phyloP scores from a whole-genome alignment of 2,888 invertebrate species.

The Dicyrtoma fusca region DNA sequence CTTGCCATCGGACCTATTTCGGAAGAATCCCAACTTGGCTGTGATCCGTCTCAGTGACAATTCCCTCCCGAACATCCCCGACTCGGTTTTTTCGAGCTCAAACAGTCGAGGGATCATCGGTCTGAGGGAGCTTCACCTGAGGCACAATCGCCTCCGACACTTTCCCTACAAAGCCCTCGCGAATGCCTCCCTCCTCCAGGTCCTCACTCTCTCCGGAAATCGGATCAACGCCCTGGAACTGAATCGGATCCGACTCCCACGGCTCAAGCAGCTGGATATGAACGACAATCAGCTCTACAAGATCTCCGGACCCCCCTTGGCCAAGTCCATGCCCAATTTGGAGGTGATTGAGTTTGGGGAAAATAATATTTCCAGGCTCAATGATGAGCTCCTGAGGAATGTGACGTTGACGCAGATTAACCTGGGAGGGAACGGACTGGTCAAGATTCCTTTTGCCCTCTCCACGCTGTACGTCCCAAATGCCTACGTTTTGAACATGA shows the following conservation, averaged over 20 bases:
- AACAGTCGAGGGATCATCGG: slow-evolving; percentile 20
- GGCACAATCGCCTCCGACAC: slow-evolving; percentile 73
- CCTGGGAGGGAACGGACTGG: slow-evolving; percentile 76
- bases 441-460: slow-evolving; percentile 77
- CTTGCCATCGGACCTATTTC: slow-evolving; percentile 73
- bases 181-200: slow-evolving; percentile 75
- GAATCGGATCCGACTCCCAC: slow-evolving; percentile 74
- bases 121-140: slow-evolving; percentile 75
- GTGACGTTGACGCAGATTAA: slow-evolving; percentile 75
- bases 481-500: slow-evolving; percentile 76
- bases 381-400: slow-evolving; percentile 74
- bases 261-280: slow-evolving; percentile 74
- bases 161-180: slow-evolving; percentile 78
- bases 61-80: slow-evolving; percentile 69
- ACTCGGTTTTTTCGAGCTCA: slow-evolving; percentile 66
- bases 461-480: slow-evolving; percentile 73
- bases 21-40: slow-evolving; percentile 75
- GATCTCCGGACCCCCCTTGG: slow-evolving; percentile 70
- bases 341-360: slow-evolving; percentile 75
- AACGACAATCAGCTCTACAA: slow-evolving; percentile 71
- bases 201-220: slow-evolving; percentile 62
- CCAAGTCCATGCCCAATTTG: slow-evolving; percentile 73
- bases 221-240: slow-evolving; percentile 70
- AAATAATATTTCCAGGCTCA: slow-evolving; percentile 74
- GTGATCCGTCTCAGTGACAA: slow-evolving; percentile 76